phyloP scores from a whole-genome alignment of 2,888 invertebrate species.

The Dynastes tityus region DNA sequence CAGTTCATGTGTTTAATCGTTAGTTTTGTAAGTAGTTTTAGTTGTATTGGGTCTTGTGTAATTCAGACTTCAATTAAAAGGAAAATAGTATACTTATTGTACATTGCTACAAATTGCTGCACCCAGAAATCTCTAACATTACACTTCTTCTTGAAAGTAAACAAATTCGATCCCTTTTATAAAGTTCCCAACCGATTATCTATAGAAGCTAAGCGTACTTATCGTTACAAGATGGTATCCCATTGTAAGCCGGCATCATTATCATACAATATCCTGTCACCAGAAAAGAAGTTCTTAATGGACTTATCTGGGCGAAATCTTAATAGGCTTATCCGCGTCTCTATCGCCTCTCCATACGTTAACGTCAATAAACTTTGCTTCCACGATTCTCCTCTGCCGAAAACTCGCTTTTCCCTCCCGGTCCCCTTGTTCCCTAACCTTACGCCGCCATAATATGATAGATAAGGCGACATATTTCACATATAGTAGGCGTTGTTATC shows the following conservation, averaged over 20 bases:
- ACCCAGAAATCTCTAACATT: not conserved
- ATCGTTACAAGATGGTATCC: slow-evolving; percentile 6
- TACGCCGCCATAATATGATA: slow-evolving; percentile 12
- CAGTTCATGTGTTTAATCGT: no score
- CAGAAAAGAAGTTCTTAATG: slow-evolving; percentile 8
- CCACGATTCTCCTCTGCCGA: not conserved
- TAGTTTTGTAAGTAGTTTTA: no score
- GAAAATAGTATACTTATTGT: no score
- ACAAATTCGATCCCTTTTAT: no score
- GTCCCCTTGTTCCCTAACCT: not conserved
- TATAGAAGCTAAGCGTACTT: not conserved
- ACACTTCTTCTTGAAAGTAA: not conserved
- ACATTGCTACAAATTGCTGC: no score
- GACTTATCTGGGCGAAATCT: slow-evolving; percentile 13
- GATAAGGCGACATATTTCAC: slow-evolving; percentile 37
- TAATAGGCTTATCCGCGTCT: slow-evolving; percentile 11
- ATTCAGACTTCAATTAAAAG: no score
- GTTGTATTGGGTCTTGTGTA: no score
- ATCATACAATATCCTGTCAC: not conserved
- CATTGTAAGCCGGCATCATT: slow-evolving; percentile 4
- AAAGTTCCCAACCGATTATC: no score
- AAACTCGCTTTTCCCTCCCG: no score
- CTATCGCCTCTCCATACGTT: slow-evolving; percentile 13
- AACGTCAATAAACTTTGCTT: slow-evolving; percentile 11
- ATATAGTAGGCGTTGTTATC: slow-evolving; percentile 7